phyloP scores from a whole-genome alignment of 2,888 invertebrate species.

The Rhaphigaster nebulosa region DNA sequence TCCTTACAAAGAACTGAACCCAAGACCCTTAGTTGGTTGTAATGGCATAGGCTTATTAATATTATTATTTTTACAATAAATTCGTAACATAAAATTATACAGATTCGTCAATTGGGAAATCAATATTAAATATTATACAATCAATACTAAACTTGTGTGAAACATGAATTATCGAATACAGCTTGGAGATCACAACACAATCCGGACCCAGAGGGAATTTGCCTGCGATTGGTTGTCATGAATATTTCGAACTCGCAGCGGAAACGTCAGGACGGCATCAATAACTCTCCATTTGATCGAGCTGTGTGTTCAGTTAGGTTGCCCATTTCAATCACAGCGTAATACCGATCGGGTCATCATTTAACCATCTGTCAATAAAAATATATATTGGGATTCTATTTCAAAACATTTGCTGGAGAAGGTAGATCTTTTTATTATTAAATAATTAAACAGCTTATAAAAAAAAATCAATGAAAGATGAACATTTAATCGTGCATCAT shows the following conservation, averaged over 20 bases:
- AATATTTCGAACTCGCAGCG: neutral
- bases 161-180: neutral
- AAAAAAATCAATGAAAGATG: too few species aligned
- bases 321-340: neutral
- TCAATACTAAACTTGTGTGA: neutral
- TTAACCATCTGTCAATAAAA: neutral
- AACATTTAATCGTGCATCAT: too few species aligned
- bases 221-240: slow-evolving; percentile 12
- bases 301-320: neutral
- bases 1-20: too few species aligned
- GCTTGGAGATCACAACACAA: neutral
- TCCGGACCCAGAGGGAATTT: neutral
- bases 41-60: too few species aligned
- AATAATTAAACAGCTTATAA: too few species aligned
- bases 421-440: neutral
- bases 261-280: slow-evolving; percentile 20
- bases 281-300: neutral
- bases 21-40: too few species aligned
- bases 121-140: too few species aligned
- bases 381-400: neutral
- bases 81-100: too few species aligned
- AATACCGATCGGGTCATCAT: neutral
- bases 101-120: too few species aligned
- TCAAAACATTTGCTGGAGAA: neutral
- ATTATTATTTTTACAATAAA: too few species aligned